Conservation (phyloP, 2,888 invertebrate species). For the Desoria tigrina region DNA sequence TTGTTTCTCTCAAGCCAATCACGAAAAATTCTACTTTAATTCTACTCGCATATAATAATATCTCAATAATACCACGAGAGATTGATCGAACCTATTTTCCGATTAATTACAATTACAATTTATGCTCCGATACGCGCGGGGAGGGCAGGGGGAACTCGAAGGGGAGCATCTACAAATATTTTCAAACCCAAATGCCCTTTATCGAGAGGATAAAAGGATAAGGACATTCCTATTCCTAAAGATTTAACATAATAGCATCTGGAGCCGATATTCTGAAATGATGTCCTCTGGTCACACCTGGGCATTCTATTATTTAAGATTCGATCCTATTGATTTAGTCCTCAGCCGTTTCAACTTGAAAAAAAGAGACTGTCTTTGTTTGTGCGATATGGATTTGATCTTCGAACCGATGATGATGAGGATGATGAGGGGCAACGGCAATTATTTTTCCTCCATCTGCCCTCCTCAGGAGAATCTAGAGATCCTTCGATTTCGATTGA, state of each 20-base stretch:
- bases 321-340: conserved; percentile 2
- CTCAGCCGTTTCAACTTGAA: neutral
- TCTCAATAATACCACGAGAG: neutral
- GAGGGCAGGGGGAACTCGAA: no score
- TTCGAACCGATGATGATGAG: no score
- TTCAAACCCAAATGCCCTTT: neutral
- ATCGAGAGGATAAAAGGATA: conserved; percentile 1
- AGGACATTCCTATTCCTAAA: neutral
- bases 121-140: no score
- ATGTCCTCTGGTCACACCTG: conserved; percentile 1
- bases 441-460: no score
- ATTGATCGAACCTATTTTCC: neutral
- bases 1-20: conserved; percentile 25
- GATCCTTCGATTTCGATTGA: no score
- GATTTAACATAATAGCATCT: no score
- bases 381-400: no score
- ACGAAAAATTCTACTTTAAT: conserved; percentile 3
- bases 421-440: no score
- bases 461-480: no score
- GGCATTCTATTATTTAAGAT: neutral
- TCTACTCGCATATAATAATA: conserved; percentile 6
- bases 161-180: conserved; percentile 2
- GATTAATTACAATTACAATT: neutral
- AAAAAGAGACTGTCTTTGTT: neutral
- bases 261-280: no score